Percentiles rank a stretch among this genome's conserved stretches.
Conservation (phyloP, 2,797 vertebrate species). For the Cuniculus paca region DNA sequence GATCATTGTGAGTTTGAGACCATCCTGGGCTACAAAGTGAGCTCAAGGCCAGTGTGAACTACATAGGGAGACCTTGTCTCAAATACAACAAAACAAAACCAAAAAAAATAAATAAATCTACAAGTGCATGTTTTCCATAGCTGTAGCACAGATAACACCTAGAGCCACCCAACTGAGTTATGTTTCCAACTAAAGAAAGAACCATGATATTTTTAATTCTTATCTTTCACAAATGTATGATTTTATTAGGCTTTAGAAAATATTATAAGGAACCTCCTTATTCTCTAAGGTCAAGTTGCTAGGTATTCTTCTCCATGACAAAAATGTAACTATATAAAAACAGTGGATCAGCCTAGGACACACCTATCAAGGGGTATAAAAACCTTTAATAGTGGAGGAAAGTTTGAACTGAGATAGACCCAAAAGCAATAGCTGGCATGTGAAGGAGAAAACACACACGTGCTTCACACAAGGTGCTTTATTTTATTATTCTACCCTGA, state of each 20-base stretch:
- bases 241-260: constrained; percentile 32
- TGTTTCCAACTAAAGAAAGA: not conserved
- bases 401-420: constrained; percentile 22
- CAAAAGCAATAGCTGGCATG: not conserved
- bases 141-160: not conserved
- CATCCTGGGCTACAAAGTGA: too few species aligned
- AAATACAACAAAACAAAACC: not conserved
- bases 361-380: not conserved
- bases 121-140: not conserved
- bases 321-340: constrained; percentile 18
- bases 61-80: too few species aligned
- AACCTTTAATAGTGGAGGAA: constrained; percentile 35
- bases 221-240: not conserved
- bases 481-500: constrained; percentile 22
- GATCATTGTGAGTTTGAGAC: too few species aligned
- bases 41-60: too few species aligned
- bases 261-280: not conserved
- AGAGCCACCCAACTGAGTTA: not conserved
- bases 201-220: not conserved
- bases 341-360: constrained; percentile 3
- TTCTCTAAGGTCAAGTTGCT: constrained; percentile 26
- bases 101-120: constrained; percentile 42
- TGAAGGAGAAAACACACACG: not conserved
- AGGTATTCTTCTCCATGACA: not conserved
- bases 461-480: constrained; percentile 1